A percentile compares a stretch with the other conserved stretches of the same genome.
These are phyloP conservation scores for Rutilus rutilus DNA, from an alignment of 2,113 vertebrate species.

Conservation along the genomic window DNA sequence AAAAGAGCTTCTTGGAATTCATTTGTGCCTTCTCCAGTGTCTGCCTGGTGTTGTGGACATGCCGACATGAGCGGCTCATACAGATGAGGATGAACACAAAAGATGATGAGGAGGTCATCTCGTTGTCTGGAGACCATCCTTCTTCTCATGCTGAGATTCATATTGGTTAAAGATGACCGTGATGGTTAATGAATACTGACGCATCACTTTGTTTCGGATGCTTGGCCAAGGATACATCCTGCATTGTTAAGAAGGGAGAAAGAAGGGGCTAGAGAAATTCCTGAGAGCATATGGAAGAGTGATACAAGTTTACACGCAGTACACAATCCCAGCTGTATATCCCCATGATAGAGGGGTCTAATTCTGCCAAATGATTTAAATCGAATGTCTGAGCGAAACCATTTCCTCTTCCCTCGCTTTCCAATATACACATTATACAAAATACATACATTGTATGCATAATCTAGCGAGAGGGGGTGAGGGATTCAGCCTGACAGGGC, in stretches of 20 bases:
- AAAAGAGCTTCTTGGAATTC: constrained; percentile 29
- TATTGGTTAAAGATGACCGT: background rate
- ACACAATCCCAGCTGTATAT: constrained; percentile 69
- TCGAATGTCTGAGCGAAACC: constrained; percentile 59
- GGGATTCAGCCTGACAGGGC: constrained; percentile 46
- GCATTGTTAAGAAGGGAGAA: background rate
- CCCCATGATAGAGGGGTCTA: constrained; percentile 58
- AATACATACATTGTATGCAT: constrained; percentile 57
- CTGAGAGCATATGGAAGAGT: constrained; percentile 68
- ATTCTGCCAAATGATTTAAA: constrained; percentile 72
- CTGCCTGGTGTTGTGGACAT: constrained; percentile 12
- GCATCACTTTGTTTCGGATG: constrained; percentile 5
- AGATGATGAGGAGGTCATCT: background rate
- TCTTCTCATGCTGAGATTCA: constrained; percentile 14
- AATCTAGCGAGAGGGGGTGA: constrained; percentile 57
- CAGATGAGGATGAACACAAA: background rate
- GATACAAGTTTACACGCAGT: constrained; percentile 65
- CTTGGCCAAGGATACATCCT: background rate
- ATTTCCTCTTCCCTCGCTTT: constrained; percentile 58
- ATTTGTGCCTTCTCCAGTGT: constrained; percentile 25
- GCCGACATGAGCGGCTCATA: background rate
- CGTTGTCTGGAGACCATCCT: background rate
- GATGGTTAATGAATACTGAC: constrained; percentile 14
- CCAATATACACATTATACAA: constrained; percentile 64
- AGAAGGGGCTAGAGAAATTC: constrained; percentile 51